These are phyloP conservation scores for Alectura lathami DNA, from an alignment of 2,113 vertebrate species.

Conservation along the genomic window DNA sequence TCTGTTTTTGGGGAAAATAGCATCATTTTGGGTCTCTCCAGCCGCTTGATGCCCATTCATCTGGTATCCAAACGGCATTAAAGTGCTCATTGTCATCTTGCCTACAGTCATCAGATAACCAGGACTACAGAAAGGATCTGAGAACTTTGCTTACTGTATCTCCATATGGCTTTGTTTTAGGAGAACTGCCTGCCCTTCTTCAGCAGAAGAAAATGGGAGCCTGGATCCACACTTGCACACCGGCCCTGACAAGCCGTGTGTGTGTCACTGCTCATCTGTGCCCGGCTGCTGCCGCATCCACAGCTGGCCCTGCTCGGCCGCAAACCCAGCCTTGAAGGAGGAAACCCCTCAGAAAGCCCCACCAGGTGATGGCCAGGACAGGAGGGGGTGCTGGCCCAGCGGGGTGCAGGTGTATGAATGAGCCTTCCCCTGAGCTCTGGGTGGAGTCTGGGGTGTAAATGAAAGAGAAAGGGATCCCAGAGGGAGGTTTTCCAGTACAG, in stretches of 20 bases:
- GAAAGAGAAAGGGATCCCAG: not conserved
- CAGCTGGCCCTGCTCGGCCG: not conserved
- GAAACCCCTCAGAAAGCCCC: not conserved
- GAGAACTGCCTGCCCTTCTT: not conserved
- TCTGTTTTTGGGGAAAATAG: not conserved
- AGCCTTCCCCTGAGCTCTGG: not conserved
- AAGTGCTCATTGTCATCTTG: not conserved
- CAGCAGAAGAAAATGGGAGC: not conserved
- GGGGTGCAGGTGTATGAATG: rapidly evolving
- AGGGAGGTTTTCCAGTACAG: rapidly evolving
- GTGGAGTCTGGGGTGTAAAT: not conserved
- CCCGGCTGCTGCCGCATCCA: rapidly evolving
- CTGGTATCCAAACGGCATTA: not conserved
- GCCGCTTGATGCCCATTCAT: not conserved
- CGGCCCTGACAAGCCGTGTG: not conserved
- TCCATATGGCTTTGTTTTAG: not conserved
- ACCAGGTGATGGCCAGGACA: too few species aligned
- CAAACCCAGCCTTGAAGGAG: not conserved
- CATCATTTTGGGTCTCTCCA: not conserved
- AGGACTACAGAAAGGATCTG: not conserved
- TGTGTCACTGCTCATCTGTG: not conserved
- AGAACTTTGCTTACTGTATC: not conserved
- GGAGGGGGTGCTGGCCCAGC: rapidly evolving
- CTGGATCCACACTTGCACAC: not conserved
- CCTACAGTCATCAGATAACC: not conserved